Evolutionary conservation across 2,113 vertebrate species (phyloP).

Genomic region (Phalacrocorax carbo): DNA sequence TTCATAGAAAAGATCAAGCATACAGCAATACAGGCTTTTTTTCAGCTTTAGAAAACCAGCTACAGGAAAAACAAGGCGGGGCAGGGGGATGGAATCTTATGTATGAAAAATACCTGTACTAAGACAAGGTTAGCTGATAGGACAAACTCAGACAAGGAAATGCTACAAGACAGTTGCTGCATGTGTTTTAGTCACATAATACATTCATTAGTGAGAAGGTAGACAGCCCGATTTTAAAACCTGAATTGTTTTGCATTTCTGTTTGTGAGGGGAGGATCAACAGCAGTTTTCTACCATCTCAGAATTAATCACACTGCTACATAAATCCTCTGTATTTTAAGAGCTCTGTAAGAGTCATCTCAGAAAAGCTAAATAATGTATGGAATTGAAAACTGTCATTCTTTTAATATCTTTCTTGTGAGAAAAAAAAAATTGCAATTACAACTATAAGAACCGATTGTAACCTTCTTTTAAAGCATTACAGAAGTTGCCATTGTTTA

Average conservation of each 20-base stretch:
- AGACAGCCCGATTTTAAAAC: neutral
- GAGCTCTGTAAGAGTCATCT: neutral
- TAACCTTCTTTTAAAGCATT: neutral
- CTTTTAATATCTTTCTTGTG: conserved; percentile 13
- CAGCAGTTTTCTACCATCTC: neutral
- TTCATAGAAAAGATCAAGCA: neutral
- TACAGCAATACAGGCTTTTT: neutral
- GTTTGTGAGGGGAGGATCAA: conserved; percentile 1
- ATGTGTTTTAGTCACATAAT: neutral
- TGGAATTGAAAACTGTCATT: neutral
- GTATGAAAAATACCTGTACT: neutral
- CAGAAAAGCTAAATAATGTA: conserved; percentile 30
- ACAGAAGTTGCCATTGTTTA: conserved; percentile 35
- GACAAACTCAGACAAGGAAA: neutral
- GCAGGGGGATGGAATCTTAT: neutral
- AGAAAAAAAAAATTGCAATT: neutral
- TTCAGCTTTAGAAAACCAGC: neutral
- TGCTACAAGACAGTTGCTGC: neutral
- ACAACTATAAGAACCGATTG: neutral
- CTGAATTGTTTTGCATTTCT: neutral
- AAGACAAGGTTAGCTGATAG: neutral
- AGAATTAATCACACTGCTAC: conserved; percentile 27
- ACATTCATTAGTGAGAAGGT: neutral
- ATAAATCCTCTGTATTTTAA: conserved; percentile 22
- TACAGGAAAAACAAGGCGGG: neutral